A percentile compares a stretch with the other conserved stretches of the same genome.
Evolutionary conservation across 1,140 invertebrate species (phyloP).

Genomic region (Tetramorium simillimum): DNA sequence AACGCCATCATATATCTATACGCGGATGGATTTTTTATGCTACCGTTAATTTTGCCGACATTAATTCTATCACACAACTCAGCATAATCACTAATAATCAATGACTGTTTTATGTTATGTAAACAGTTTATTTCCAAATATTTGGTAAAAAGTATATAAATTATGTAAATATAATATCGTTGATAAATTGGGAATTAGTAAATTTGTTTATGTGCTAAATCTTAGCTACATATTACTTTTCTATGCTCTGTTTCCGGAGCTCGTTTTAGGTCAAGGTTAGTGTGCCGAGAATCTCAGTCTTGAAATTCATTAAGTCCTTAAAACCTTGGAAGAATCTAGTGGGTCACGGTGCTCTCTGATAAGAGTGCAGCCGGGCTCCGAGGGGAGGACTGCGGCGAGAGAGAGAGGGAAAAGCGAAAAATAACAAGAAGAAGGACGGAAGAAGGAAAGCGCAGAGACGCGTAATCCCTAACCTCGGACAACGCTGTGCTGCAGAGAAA

Average conservation of each 20-base stretch:
- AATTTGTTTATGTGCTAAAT: neutral
- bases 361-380: constrained; percentile 31
- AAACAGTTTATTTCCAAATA: neutral
- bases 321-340: constrained; percentile 39
- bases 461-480: constrained; percentile 81
- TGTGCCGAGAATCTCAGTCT: constrained; percentile 14
- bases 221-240: neutral
- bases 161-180: constrained; percentile 1
- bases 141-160: neutral
- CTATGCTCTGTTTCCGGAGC: neutral
- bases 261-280: constrained; percentile 50
- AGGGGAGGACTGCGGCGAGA: constrained; percentile 14
- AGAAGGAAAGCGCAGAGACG: constrained; percentile 65
- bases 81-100: constrained; percentile 9
- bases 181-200: neutral
- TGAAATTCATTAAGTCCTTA: constrained; percentile 55
- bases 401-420: constrained; percentile 26
- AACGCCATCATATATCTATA: neutral
- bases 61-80: constrained; percentile 22
- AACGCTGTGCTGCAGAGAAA: constrained; percentile 70
- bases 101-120: neutral
- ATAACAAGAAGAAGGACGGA: constrained; percentile 69
- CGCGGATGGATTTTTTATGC: constrained; percentile 20
- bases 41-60: constrained; percentile 14
- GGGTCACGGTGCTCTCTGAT: constrained; percentile 13